These are phyloP conservation scores for Seriola dumerili DNA, from an alignment of 2,113 vertebrate species.

Conservation along the genomic window DNA sequence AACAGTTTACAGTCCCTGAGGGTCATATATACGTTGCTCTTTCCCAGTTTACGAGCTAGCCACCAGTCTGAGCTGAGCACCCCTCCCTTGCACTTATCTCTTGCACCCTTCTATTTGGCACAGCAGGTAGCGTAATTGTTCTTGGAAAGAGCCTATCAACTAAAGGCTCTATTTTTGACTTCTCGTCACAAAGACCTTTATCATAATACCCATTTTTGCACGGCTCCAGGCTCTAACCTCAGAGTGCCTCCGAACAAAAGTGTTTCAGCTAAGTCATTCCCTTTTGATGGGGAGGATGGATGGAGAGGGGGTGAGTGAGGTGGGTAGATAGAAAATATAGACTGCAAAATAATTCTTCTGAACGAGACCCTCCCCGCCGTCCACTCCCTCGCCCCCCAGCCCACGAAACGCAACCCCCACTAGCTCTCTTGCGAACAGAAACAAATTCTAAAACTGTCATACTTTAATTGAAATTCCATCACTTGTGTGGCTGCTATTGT, in stretches of 20 bases:
- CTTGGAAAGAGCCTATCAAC: constrained; percentile 66
- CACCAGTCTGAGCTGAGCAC: constrained; percentile 60
- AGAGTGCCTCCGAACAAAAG: constrained; percentile 65
- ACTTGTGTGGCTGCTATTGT: constrained; percentile 77
- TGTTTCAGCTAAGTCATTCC: constrained; percentile 61
- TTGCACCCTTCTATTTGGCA: constrained; percentile 70
- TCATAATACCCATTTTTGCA: constrained; percentile 63
- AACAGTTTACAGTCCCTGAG: constrained; percentile 60
- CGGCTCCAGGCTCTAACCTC: constrained; percentile 45
- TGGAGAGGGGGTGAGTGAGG: not conserved
- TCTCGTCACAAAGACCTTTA: constrained; percentile 59
- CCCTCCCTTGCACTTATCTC: constrained; percentile 71
- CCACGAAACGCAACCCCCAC: constrained; percentile 39
- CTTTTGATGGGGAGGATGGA: constrained; percentile 39
- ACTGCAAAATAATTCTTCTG: constrained; percentile 50
- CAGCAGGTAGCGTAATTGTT: constrained; percentile 74
- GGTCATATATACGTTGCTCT: constrained; percentile 58
- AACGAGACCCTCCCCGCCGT: constrained; percentile 32
- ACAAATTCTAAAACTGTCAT: constrained; percentile 81
- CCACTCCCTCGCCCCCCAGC: constrained; percentile 16
- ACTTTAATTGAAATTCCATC: constrained; percentile 84
- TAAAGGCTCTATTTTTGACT: constrained; percentile 67
- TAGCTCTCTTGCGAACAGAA: constrained; percentile 58
- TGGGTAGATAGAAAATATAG: constrained; percentile 18
- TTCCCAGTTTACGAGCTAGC: constrained; percentile 66